A percentile compares a stretch with the other conserved stretches of the same genome.
phyloP scores from a whole-genome alignment of 1,140 invertebrate genomes.

The Trichomalopsis sarcophagae region DNA sequence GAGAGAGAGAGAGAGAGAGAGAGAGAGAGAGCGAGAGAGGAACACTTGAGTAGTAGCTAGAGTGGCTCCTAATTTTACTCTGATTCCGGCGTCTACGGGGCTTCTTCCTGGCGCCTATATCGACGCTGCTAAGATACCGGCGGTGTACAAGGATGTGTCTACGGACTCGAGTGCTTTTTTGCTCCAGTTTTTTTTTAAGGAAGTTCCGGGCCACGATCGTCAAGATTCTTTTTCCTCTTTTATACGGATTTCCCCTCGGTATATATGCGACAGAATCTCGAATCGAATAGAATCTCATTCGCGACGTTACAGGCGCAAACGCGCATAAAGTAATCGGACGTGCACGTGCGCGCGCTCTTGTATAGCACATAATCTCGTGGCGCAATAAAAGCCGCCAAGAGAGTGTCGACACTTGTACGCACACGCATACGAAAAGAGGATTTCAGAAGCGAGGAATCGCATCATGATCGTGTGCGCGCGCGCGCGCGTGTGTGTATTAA shows the following conservation, averaged over 20 bases:
- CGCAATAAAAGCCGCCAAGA: constrained; percentile 12
- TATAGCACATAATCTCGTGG: not conserved
- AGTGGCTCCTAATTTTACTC: constrained; percentile 60
- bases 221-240: constrained; percentile 36
- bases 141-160: not conserved
- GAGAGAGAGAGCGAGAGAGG: not conserved
- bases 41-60: constrained; percentile 4
- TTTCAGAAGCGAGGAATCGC: constrained; percentile 12
- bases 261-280: no score
- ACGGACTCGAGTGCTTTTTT: not conserved
- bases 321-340: no score
- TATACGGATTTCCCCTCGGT: not conserved
- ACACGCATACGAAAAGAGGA: not conserved
- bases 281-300: no score
- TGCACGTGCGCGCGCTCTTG: no score
- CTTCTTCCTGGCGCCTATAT: constrained; percentile 13
- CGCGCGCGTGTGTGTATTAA: not conserved
- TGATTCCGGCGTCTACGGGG: constrained; percentile 54
- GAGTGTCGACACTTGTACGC: not conserved
- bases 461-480: not conserved
- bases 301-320: no score
- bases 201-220: constrained; percentile 7
- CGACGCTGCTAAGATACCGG: not conserved
- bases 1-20: no score
- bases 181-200: constrained; percentile 20